phyloP scores from a whole-genome alignment of 2,888 invertebrate species.

The Rhopalosiphum nymphaeae region DNA sequence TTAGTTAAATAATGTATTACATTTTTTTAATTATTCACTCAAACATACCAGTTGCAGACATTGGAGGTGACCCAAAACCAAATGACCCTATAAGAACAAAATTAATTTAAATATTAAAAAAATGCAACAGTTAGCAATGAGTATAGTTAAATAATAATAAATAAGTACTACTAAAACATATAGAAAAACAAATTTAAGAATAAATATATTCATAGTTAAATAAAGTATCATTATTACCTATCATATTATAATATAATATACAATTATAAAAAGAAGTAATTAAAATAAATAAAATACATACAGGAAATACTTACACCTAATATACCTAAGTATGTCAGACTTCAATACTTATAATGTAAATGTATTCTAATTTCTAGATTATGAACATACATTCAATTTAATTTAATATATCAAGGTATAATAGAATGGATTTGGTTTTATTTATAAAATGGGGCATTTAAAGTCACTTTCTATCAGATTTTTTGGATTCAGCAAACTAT shows the following conservation, averaged over 20 bases:
- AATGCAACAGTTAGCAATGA: background rate
- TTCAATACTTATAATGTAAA: no score
- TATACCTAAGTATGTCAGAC: no score
- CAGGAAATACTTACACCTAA: no score
- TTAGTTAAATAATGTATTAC: background rate
- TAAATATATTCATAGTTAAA: background rate
- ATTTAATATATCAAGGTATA: no score
- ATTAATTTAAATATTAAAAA: background rate
- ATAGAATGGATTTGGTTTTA: no score
- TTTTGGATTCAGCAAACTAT: no score
- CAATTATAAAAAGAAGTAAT: background rate
- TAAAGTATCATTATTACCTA: background rate
- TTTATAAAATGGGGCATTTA: no score
- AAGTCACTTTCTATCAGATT: no score
- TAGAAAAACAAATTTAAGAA: background rate
- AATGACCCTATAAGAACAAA: conserved; percentile 46
- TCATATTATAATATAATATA: background rate
- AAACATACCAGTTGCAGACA: conserved; percentile 36
- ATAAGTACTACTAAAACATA: background rate
- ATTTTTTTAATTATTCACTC: background rate
- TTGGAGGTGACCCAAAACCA: conserved; percentile 47
- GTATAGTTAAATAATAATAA: background rate
- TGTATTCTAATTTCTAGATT: no score
- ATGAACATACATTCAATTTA: no score
- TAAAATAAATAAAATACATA: no score